These are phyloP conservation scores for Limnephilus lunatus DNA, from an alignment of 2,888 invertebrate species.

Conservation along the genomic window DNA sequence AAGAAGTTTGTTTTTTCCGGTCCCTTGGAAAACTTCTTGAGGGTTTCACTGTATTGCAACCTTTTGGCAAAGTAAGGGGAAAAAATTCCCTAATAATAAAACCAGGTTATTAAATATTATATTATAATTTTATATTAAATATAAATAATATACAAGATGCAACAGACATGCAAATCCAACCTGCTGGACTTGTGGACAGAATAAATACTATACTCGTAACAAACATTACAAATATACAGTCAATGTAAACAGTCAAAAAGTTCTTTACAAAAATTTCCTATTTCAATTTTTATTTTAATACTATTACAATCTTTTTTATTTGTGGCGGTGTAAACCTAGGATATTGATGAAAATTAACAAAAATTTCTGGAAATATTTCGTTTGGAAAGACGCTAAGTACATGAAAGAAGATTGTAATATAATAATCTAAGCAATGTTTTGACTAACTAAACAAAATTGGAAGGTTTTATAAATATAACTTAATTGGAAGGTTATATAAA, in stretches of 20 bases:
- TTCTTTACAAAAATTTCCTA: slow-evolving; percentile 30
- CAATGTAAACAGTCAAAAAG: slow-evolving; percentile 48
- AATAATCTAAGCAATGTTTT: background rate
- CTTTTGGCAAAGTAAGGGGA: background rate
- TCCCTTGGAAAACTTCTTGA: no score
- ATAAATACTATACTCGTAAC: slow-evolving; percentile 42
- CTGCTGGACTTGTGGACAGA: slow-evolving; percentile 44
- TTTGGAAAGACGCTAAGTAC: background rate
- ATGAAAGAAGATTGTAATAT: background rate
- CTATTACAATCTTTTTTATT: background rate
- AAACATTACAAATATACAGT: slow-evolving; percentile 46
- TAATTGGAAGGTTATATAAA: background rate
- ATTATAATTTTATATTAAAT: slow-evolving; percentile 43
- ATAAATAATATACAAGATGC: slow-evolving; percentile 50
- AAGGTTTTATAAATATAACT: background rate
- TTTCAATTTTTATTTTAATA: slow-evolving; percentile 1
- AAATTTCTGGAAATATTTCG: background rate
- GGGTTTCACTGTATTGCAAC: no score
- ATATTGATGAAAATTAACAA: background rate
- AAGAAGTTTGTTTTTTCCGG: no score
- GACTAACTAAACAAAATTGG: background rate
- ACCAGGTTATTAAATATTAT: slow-evolving; percentile 24
- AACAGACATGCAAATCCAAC: slow-evolving; percentile 44
- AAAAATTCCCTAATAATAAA: background rate
- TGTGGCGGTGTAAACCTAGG: background rate